Evolutionary conservation across 2,113 vertebrate genomes (phyloP).

Genomic region (Neodon shergylaensis): DNA sequence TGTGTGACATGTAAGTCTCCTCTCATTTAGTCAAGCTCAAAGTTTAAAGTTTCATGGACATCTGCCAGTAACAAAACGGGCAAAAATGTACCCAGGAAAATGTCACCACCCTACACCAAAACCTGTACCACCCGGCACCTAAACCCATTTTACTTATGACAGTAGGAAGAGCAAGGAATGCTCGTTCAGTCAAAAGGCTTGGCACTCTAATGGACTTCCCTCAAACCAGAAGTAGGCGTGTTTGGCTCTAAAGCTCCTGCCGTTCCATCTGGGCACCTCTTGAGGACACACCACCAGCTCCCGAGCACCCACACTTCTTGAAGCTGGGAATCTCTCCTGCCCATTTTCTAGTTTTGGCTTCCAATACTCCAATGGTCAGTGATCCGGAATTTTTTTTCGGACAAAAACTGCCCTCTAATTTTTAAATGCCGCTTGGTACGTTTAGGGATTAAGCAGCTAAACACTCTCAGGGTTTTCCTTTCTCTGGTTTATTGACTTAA

Average conservation of each 20-base stretch:
- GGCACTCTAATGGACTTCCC: neutral
- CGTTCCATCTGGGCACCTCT: neutral
- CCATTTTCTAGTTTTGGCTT: neutral
- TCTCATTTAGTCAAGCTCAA: neutral
- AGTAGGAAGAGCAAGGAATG: neutral
- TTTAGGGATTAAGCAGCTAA: neutral
- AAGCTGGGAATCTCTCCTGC: constrained; percentile 2
- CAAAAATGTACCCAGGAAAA: neutral
- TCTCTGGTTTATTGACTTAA: neutral
- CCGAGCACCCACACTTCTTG: neutral
- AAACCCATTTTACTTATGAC: neutral
- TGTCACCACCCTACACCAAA: neutral
- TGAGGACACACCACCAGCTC: neutral
- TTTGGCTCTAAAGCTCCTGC: neutral
- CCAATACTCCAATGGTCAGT: neutral
- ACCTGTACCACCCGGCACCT: neutral
- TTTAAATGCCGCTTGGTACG: neutral
- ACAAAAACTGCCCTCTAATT: constrained; percentile 1
- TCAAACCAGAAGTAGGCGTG: neutral
- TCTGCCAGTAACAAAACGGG: neutral
- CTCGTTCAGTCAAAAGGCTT: neutral
- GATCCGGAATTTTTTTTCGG: neutral
- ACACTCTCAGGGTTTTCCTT: neutral
- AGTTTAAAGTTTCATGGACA: constrained; percentile 24
- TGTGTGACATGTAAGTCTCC: neutral